phyloP scores from a whole-genome alignment of 2,113 vertebrate species.

The Xiphorhynchus elegans region DNA sequence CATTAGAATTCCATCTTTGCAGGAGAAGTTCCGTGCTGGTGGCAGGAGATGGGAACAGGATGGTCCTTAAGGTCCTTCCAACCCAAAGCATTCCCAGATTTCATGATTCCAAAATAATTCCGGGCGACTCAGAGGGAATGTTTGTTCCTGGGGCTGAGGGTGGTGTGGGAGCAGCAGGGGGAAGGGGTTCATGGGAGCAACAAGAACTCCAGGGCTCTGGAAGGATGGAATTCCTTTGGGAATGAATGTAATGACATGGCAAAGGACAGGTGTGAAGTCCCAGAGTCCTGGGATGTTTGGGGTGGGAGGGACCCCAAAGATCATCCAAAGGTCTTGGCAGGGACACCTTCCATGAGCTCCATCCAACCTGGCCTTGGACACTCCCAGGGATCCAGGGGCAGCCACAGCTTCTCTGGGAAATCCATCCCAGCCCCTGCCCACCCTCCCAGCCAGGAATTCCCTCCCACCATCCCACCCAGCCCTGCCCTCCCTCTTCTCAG shows the following conservation, averaged over 20 bases:
- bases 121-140: background rate
- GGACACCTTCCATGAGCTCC: background rate
- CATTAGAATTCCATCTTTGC: too few relatives aligned
- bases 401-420: background rate
- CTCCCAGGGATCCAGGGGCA: background rate
- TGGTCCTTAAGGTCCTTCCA: too few relatives aligned
- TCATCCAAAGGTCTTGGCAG: background rate
- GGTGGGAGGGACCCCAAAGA: background rate
- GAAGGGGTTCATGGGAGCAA: background rate
- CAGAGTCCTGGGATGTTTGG: background rate
- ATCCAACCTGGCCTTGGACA: background rate
- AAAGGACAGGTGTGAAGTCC: background rate
- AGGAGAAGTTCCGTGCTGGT: too few relatives aligned
- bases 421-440: background rate
- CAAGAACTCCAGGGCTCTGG: background rate
- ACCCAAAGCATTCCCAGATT: background rate
- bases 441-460: background rate
- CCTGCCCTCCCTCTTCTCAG: background rate
- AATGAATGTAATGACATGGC: rapidly evolving
- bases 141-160: background rate
- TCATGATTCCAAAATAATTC: background rate
- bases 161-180: rapidly evolving
- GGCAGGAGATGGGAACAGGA: too few relatives aligned
- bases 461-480: rapidly evolving
- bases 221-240: background rate